These are phyloP conservation scores for Nipponacmea schrenckii DNA, from an alignment of 2,888 invertebrate species.

Conservation along the genomic window DNA sequence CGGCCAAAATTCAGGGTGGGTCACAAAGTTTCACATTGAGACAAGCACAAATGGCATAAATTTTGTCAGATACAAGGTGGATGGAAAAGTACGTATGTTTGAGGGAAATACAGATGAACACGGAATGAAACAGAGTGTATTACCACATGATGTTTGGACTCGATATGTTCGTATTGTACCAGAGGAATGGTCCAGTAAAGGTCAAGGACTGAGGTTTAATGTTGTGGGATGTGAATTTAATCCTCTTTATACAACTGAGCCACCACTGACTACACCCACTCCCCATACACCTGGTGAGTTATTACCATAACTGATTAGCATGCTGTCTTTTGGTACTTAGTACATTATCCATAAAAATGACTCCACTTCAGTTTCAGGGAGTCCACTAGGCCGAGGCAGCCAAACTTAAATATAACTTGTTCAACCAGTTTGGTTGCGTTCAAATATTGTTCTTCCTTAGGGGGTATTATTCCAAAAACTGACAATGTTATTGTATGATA, in stretches of 20 bases:
- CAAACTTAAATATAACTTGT: too few relatives aligned
- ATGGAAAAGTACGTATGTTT: not conserved
- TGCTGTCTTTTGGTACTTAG: too few relatives aligned
- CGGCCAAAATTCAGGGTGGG: slow-evolving; percentile 25
- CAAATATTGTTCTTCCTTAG: too few relatives aligned
- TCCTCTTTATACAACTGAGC: not conserved
- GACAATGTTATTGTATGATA: too few relatives aligned
- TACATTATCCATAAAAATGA: too few relatives aligned
- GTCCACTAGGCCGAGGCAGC: too few relatives aligned
- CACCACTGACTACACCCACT: slow-evolving; percentile 9
- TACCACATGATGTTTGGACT: not conserved
- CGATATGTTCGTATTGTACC: slow-evolving; percentile 17
- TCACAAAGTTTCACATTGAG: slow-evolving; percentile 6
- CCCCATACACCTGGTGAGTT: slow-evolving; percentile 35
- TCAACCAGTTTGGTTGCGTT: too few relatives aligned
- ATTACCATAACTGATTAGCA: not conserved
- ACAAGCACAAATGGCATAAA: slow-evolving; percentile 7
- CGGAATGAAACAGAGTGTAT: not conserved
- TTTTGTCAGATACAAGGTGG: slow-evolving; percentile 2
- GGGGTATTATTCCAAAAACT: too few relatives aligned
- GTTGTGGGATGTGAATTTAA: slow-evolving; percentile 7
- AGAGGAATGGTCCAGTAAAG: slow-evolving; percentile 1
- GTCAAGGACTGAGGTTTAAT: slow-evolving; percentile 14
- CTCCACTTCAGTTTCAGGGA: too few relatives aligned
- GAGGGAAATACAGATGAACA: not conserved